Base-by-base conservation (phyloP, 2,888 invertebrate species). In the Acanthococcus lagerstroemiae region DNA sequence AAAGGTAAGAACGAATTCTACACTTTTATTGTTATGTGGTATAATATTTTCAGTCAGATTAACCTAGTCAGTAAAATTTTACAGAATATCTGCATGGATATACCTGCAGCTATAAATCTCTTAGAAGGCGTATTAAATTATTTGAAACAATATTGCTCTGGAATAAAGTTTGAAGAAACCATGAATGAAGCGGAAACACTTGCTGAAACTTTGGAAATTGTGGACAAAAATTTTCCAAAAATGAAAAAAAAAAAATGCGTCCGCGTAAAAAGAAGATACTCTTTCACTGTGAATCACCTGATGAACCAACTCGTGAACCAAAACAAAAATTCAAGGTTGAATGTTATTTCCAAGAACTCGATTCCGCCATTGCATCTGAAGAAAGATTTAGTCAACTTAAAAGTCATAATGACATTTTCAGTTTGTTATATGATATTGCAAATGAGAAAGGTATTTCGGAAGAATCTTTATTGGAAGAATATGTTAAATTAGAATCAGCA, bases 291-390 rank as follows among this genome's bases (percentile, higher is more conserved):
- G 30, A 61, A 27, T 61, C 61, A 30, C 21, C 2, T 17, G 52
- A 61, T 26, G 61, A 61, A 50, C 61, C 61, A 21, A 48, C 27
- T 50, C n/a, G 17, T 21, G 30, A 61, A 21, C 37, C 63, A 21
- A 27, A 37, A 63, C 48, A 50, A 15, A 48, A 46, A 7, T 65
- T 55, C 25, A 65, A 65, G 45, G 65, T 55, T 55, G 46, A 46
- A 45, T 65, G 44, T 46, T 65, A 45, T 25, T 17, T 55, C 46
- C 19, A 25, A 26, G 27, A 54, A 44, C 50, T 65, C 4, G 46
- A 65, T 55, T 50, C 55, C 44, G 26, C 27, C 26, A 65, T 65
- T 27, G 37, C 54, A 25, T 65, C 65, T 19, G 55, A 17, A 45
- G 45, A 55, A 65, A 65, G 55, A 65, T 55, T 65, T 55, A 24